These are phyloP conservation scores for Ficedula albicollis DNA, from an alignment of 2,797 vertebrate genomes.

Conservation along the genomic window DNA sequence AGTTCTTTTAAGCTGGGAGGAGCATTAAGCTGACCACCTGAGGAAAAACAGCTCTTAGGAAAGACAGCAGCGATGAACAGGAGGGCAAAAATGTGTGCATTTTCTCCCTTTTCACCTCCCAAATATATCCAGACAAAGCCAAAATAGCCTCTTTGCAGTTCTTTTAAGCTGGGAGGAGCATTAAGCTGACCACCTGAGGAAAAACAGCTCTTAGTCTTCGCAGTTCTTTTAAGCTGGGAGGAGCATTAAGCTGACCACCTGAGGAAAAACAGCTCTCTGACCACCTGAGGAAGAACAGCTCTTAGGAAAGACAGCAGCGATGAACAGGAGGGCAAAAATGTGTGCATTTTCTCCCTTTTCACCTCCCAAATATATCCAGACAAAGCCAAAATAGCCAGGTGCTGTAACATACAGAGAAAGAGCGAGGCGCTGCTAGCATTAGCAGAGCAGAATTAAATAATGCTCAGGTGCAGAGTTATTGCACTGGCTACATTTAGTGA, in stretches of 20 bases:
- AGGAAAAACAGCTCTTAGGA: not conserved
- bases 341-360: not conserved
- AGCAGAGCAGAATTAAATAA: slow-evolving; percentile 16
- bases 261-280: not conserved
- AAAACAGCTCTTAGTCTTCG: no score
- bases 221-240: no score
- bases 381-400: not conserved
- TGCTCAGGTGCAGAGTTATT: slow-evolving; percentile 41
- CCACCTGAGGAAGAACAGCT: not conserved
- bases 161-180: no score
- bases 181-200: no score
- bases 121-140: not conserved
- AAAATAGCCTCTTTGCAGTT: no score
- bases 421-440: not conserved
- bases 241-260: not conserved
- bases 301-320: not conserved
- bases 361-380: not conserved
- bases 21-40: no score
- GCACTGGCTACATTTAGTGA: slow-evolving; percentile 12
- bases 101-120: not conserved
- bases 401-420: not conserved
- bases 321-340: not conserved
- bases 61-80: not conserved
- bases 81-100: not conserved
- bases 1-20: not conserved